Conservation (phyloP, 2,113 vertebrate genomes). For the Atrichornis clamosus region DNA sequence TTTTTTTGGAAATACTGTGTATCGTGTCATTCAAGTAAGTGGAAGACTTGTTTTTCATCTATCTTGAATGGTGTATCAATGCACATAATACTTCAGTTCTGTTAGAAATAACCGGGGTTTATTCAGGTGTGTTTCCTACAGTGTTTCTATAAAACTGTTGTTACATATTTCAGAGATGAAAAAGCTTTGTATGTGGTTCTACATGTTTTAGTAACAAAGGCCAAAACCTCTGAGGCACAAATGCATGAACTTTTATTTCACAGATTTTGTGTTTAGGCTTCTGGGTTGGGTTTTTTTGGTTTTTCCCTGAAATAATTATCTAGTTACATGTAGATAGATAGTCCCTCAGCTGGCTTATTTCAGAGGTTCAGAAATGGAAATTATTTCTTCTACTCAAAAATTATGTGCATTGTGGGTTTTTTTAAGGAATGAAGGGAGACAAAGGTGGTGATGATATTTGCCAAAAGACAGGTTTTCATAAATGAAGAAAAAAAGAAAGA, state of each 20-base stretch:
- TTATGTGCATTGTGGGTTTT: background rate
- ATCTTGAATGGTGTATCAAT: background rate
- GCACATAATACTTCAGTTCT: background rate
- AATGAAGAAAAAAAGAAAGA: rapidly evolving
- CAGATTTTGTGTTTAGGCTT: background rate
- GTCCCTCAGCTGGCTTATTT: background rate
- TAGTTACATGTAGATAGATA: background rate
- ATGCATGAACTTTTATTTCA: background rate
- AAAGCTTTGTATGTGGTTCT: background rate
- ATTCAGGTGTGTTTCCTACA: background rate
- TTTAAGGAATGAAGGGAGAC: background rate
- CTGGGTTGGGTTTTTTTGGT: background rate
- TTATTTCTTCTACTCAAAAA: background rate
- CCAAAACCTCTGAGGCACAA: background rate
- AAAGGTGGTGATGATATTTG: background rate
- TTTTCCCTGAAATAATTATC: background rate
- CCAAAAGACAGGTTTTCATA: background rate
- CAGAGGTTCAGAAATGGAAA: background rate
- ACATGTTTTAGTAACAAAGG: background rate
- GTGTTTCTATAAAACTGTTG: background rate
- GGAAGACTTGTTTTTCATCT: background rate
- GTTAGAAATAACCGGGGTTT: background rate
- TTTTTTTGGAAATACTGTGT: background rate
- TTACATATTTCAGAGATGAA: background rate
- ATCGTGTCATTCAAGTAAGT: background rate